Evolutionary conservation across 2,797 vertebrate genomes (phyloP).

Genomic region (Chelonia mydas): DNA sequence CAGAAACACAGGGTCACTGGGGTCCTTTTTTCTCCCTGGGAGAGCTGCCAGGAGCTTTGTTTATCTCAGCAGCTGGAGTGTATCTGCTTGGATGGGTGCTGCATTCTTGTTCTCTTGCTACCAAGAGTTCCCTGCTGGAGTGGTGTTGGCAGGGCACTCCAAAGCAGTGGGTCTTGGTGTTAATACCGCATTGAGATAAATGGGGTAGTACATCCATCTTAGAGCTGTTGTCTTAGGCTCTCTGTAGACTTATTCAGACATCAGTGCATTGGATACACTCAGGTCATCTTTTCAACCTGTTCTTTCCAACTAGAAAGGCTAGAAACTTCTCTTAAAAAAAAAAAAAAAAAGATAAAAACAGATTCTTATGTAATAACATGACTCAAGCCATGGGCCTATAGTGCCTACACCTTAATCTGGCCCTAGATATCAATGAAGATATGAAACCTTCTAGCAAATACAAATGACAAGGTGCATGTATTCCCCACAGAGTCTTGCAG

Average conservation of each 20-base stretch:
- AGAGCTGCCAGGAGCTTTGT: not conserved
- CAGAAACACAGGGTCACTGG: not conserved
- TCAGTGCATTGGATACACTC: not conserved
- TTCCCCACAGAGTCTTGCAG: accelerated
- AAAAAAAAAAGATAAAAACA: not conserved
- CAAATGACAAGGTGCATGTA: accelerated
- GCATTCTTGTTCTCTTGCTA: accelerated
- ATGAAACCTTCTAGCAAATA: not conserved
- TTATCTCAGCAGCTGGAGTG: accelerated
- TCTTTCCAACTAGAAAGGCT: not conserved
- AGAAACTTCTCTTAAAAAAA: not conserved
- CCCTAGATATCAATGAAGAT: accelerated
- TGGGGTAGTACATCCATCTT: not conserved
- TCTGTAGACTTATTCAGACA: not conserved
- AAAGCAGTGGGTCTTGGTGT: accelerated
- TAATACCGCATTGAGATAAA: accelerated
- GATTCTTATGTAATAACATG: not conserved
- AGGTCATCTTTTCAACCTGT: not conserved
- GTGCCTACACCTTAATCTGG: accelerated
- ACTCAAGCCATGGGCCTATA: not conserved
- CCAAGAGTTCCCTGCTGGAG: not conserved
- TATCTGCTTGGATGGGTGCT: accelerated
- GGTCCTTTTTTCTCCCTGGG: not conserved
- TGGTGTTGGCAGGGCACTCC: accelerated
- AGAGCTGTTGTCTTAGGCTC: not conserved